Evolutionary conservation across 2,113 vertebrate species (phyloP), one percentile per base, ranked within the genome.

Genomic region (Equus quagga): DNA sequence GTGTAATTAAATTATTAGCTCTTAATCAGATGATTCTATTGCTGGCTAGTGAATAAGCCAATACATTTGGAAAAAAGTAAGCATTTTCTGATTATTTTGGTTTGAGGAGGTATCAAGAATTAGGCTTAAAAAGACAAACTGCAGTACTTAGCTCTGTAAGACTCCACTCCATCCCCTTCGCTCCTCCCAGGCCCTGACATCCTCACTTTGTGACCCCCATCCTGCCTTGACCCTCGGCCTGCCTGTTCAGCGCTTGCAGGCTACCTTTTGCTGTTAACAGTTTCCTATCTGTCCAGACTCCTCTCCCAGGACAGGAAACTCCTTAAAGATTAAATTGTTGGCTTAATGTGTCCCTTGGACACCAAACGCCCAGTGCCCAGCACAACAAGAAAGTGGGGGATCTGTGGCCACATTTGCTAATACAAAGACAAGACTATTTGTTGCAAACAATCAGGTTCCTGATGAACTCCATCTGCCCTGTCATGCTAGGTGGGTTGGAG

Each of bases 221-320:
- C 49, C n/a, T 26, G 60, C 36, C 46, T 15, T 8, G 4, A 13
- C 24, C 51, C 9, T 1, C 0, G 0, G 8, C 6, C 28, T 44
- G 56, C 23, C 46, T 56, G 58, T 17, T 9, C 1, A 26, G 49
- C 8, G 3, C 36, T 85, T 21, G 56, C 6, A 4, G 6, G 4
- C 46, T 4, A 60, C 28, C 36, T 60, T 10, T 31, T 33, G n/a
- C 51, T 67, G 49, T 51, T 28, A 6, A 6, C 3, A 28, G 49
- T 31, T 75, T 65, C 69, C 24, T 1, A 15, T 36, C 67, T 44
- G n/a, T 36, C 90, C 15, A 15, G 33, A 46, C 26, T 33, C 67
- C 28, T 78, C 51, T 64, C 72, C 33, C 0, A 11, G 65, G 93
- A 54, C 76, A 41, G 13, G 49, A 21, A 80, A 62, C 65, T n/a